Evolutionary conservation across 2,888 invertebrate genomes (phyloP), one percentile per base, ranked within the genome.

Genomic region (Dendrolimus pini): DNA sequence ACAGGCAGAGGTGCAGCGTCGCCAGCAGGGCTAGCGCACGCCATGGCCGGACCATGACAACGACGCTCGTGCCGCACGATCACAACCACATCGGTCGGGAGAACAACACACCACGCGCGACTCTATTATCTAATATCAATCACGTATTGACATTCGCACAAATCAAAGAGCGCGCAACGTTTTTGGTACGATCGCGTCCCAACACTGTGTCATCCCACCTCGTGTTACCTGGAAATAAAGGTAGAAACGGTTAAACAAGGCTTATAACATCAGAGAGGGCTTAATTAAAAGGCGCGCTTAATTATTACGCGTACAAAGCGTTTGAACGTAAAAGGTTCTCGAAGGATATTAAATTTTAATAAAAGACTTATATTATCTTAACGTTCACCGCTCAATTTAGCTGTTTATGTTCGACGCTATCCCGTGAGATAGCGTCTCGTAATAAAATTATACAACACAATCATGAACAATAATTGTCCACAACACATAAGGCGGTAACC

Each of bases 1-100:
- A 71, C 47, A 62, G 68, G 64, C 77, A 72, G 65, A 67, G 64
- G 58, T 70, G 65, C 62, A 77, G 75, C 69, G 76, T 71, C 62
- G 74, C 80, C 71, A 77, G 75, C 74, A 75, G 74, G 76, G 79
- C 85, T 77, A 78, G 75, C 83, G 79, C 80, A 74, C 84, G 85
- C 87, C 88, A 88, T 85, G 82, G 74, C 78, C 69, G 66, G 81
- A 85, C 82, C 88, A 86, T 88, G 76, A 75, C 86, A 81, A 72
- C 68, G 60, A 65, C 59, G 65, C 69, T 61, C 62, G 55, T 57
- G 47, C 56, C 65, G 54, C 62, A 56, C 62, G 54, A 70, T 77
- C 80, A 79, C 77, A 72, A 76, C 74, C 78, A 71, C 83, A 82
- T 82, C 77, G 67, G 78, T 66, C 70, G 73, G 71, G 59, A 60